Conservation (phyloP, 2,797 vertebrate species). For the Scolopax bukidnonensis region DNA sequence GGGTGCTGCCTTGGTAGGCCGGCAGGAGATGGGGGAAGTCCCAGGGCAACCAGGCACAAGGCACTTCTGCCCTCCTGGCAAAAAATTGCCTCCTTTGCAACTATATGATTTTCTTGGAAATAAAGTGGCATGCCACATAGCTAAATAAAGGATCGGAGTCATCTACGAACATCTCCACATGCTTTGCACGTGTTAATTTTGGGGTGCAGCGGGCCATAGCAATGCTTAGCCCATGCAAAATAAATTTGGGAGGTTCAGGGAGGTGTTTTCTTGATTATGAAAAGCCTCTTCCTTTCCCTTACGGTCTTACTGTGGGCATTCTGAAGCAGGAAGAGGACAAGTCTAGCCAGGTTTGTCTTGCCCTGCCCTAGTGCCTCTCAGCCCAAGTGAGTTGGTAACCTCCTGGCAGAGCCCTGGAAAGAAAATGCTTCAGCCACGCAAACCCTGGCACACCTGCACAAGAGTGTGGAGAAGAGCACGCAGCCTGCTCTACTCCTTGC, state of each 20-base stretch:
- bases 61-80: background rate
- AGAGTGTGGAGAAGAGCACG: accelerated
- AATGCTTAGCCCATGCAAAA: background rate
- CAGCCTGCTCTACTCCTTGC: background rate
- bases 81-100: background rate
- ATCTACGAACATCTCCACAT: background rate
- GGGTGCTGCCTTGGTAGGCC: background rate
- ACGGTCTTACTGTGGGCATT: background rate
- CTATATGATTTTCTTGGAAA: background rate
- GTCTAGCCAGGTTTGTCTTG: conserved; percentile 34
- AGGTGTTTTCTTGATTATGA: background rate
- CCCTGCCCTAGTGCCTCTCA: background rate
- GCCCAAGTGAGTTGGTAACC: background rate
- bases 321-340: background rate
- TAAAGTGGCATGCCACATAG: background rate
- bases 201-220: background rate
- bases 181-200: background rate
- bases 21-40: background rate
- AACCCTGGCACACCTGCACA: background rate
- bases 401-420: background rate
- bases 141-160: background rate
- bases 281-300: background rate
- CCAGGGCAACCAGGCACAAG: background rate
- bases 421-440: background rate
- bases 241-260: background rate